Percentiles rank a stretch among this genome's conserved stretches.
Evolutionary conservation across 53 echinoderm and acorn worm species (phyloP).

Genomic region (Apostichopus leukothele): DNA sequence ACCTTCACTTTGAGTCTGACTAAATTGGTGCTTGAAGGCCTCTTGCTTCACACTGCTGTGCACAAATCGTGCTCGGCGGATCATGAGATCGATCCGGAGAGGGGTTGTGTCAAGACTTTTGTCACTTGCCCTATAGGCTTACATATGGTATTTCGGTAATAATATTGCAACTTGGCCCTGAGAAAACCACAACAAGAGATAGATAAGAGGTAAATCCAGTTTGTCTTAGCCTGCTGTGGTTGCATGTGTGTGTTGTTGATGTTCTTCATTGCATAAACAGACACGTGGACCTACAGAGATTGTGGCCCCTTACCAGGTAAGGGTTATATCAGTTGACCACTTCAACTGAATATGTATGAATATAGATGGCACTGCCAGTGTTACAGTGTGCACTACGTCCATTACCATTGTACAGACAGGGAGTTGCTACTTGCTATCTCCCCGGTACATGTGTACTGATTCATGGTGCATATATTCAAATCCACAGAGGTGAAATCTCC

Average conservation of each 20-base stretch:
- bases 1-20: conserved; percentile 42
- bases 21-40: conserved; percentile 35
- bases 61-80: conserved; percentile 8
- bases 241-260: conserved; percentile 3
- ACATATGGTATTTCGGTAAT: conserved; percentile 29
- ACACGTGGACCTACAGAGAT: background rate
- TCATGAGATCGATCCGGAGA: background rate
- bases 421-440: too few species aligned
- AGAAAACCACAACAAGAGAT: background rate
- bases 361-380: too few species aligned
- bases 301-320: background rate
- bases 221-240: conserved; percentile 39
- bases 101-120: background rate
- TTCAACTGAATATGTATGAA: too few species aligned
- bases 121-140: conserved; percentile 38
- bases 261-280: conserved; percentile 11
- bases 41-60: conserved; percentile 5
- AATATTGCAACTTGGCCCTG: conserved; percentile 31
- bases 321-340: too few species aligned
- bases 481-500: too few species aligned
- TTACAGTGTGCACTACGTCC: too few species aligned
- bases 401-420: too few species aligned
- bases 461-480: too few species aligned
- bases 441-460: too few species aligned
- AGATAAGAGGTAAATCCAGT: background rate